Conservation (phyloP, 2,113 vertebrate genomes). For the Sapajus apella region DNA sequence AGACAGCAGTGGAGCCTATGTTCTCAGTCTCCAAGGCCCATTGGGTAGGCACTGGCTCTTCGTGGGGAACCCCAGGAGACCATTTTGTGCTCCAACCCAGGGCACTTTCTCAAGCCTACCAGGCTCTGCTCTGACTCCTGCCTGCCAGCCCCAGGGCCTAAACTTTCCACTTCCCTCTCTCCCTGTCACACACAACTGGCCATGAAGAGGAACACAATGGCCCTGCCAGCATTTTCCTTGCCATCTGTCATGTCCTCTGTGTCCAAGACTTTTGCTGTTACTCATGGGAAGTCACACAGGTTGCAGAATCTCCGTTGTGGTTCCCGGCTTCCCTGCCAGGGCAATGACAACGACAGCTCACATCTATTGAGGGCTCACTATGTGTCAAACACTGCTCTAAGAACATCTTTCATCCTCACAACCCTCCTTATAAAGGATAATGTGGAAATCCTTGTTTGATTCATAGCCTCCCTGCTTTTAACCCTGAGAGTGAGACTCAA, state of each 20-base stretch:
- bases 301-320: neutral
- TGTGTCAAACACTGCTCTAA: neutral
- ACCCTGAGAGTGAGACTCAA: neutral
- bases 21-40: neutral
- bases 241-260: neutral
- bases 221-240: neutral
- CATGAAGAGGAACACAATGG: neutral
- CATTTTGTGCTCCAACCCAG: neutral
- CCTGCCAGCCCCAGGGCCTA: neutral
- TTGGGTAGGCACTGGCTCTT: neutral
- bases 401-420: neutral
- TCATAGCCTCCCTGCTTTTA: neutral
- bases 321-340: neutral
- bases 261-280: neutral
- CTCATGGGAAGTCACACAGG: neutral
- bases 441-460: neutral
- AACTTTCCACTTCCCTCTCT: neutral
- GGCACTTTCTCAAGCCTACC: neutral
- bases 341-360: no score
- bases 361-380: neutral
- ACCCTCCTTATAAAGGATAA: neutral
- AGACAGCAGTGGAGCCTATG: neutral
- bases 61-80: neutral
- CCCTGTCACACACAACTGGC: neutral
- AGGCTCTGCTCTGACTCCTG: neutral